phyloP scores from a whole-genome alignment of 2,113 vertebrate species.

The Mesitornis unicolor region DNA sequence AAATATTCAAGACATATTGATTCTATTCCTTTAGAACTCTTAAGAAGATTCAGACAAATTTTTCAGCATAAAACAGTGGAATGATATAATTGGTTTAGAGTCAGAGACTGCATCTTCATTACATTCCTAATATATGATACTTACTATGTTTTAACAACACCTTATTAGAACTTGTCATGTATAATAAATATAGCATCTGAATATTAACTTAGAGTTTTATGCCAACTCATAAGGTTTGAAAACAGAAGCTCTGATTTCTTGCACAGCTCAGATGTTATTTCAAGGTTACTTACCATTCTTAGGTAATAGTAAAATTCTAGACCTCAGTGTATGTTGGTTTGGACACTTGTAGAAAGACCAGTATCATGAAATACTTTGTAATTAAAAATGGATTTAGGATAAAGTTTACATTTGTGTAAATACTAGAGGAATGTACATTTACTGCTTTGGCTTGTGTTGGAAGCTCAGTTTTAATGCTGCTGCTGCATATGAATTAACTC shows the following conservation, averaged over 20 bases:
- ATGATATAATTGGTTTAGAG: background rate
- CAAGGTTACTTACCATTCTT: background rate
- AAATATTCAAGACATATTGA: background rate
- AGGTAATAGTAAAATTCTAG: background rate
- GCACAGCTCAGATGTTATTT: background rate
- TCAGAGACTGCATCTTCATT: conserved; percentile 17
- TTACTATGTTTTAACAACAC: conserved; percentile 34
- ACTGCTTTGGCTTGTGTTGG: background rate
- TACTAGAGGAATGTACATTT: background rate
- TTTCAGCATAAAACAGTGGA: background rate
- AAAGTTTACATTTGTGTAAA: background rate
- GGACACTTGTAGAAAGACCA: background rate
- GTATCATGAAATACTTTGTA: background rate
- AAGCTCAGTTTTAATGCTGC: background rate
- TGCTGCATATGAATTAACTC: background rate
- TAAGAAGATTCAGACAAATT: background rate
- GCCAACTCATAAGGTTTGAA: background rate
- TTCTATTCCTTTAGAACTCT: background rate
- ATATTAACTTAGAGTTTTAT: background rate
- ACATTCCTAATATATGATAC: background rate
- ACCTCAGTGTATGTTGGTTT: background rate
- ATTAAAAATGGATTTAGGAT: background rate
- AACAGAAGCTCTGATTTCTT: background rate
- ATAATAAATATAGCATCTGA: background rate
- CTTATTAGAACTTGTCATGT: conserved; percentile 32